phyloP scores from a whole-genome alignment of 2,113 vertebrate genomes.

The Lophura nycthemera region DNA sequence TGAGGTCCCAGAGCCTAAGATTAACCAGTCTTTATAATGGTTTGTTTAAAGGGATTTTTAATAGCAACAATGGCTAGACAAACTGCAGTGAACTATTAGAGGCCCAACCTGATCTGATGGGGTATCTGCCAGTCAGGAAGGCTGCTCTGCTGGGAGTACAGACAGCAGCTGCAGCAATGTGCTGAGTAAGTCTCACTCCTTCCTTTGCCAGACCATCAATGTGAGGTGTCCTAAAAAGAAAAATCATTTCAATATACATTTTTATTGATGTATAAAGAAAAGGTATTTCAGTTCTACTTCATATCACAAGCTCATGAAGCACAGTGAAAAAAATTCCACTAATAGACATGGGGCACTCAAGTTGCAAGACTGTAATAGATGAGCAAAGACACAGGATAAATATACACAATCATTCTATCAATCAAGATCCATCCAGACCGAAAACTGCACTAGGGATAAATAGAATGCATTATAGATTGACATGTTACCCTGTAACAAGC shows the following conservation, averaged over 20 bases:
- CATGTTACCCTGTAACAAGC: neutral
- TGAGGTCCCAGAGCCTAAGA: neutral
- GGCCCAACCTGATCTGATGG: conserved; percentile 83
- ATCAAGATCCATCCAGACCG: neutral
- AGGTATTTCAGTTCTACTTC: neutral
- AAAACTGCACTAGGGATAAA: neutral
- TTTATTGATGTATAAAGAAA: neutral
- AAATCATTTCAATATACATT: neutral
- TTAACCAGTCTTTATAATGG: neutral
- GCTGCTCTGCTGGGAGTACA: conserved; percentile 88
- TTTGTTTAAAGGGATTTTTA: conserved; percentile 29
- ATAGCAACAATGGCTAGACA: conserved; percentile 1
- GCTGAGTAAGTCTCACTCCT: conserved; percentile 87
- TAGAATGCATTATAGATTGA: neutral
- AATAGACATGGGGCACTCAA: neutral
- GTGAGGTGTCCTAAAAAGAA: conserved; percentile 82
- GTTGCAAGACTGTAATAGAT: neutral
- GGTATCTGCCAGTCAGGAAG: conserved; percentile 89
- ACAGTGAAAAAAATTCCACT: neutral
- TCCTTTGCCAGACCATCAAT: conserved; percentile 84
- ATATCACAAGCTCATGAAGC: neutral
- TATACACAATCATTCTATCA: neutral
- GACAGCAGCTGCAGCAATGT: conserved; percentile 83
- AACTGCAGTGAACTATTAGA: neutral
- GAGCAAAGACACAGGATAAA: neutral